A percentile compares a stretch with the other conserved stretches of the same genome.
phyloP scores from a whole-genome alignment of 2,888 invertebrate species.

The Pediacus dermestoides region DNA sequence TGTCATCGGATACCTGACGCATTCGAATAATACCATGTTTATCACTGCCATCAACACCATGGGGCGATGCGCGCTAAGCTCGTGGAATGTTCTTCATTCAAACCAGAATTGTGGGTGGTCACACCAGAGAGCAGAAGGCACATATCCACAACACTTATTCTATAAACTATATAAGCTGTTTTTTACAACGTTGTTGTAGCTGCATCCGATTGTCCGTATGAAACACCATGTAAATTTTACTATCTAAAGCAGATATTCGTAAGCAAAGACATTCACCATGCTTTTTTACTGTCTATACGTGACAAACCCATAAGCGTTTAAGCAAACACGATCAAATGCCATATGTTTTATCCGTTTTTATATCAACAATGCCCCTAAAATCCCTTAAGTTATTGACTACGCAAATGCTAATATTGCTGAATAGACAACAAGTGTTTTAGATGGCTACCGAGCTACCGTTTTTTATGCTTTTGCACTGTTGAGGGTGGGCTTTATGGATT shows the following conservation, averaged over 20 bases:
- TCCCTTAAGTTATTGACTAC: constrained; percentile 11
- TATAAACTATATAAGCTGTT: too few species aligned
- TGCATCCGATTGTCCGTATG: constrained; percentile 24
- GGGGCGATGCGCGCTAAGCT: constrained; percentile 41
- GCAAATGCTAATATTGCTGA: constrained; percentile 11
- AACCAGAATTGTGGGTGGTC: constrained; percentile 42
- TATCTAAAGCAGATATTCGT: constrained; percentile 21
- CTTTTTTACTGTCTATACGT: constrained; percentile 25
- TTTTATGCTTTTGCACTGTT: constrained; percentile 3
- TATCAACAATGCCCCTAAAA: constrained; percentile 11
- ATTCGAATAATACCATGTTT: constrained; percentile 50
- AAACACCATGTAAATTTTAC: constrained; percentile 26
- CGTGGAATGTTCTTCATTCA: constrained; percentile 35
- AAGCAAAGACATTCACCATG: constrained; percentile 19
- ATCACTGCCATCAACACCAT: constrained; percentile 53
- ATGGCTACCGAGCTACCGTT: constrained; percentile 6
- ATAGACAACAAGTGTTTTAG: constrained; percentile 12
- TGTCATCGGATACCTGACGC: constrained; percentile 53
- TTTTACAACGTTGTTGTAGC: constrained; percentile 16
- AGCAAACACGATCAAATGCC: constrained; percentile 21
- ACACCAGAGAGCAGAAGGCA: too few species aligned
- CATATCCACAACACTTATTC: too few species aligned
- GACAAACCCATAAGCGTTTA: constrained; percentile 20
- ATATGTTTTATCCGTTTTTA: constrained; percentile 18
- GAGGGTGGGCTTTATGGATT: constrained; percentile 7